A percentile compares a stretch with the other conserved stretches of the same genome.
These are phyloP conservation scores for Metopolophium dirhodum DNA, from an alignment of 1,140 invertebrate species.

Conservation along the genomic window DNA sequence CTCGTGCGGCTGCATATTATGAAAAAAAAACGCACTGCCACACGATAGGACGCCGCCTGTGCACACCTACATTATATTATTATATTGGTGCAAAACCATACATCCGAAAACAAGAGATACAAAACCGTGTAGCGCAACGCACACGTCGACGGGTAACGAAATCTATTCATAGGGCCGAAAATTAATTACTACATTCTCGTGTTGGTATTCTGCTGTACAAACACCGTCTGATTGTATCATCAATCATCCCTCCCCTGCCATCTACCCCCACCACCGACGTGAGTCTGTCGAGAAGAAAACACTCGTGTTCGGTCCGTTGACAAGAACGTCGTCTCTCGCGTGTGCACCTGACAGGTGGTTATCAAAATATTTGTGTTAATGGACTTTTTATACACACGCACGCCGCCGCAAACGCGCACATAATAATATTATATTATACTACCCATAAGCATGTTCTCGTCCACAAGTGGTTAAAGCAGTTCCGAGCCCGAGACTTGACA, in stretches of 20 bases:
- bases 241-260: constrained; percentile 31
- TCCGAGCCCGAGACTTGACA: background rate
- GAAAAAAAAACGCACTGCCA: background rate
- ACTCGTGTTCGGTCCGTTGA: constrained; percentile 23
- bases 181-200: constrained; percentile 56
- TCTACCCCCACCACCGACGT: background rate
- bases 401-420: background rate
- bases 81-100: constrained; percentile 1
- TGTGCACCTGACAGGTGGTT: constrained; percentile 57
- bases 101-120: constrained; percentile 22
- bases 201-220: constrained; percentile 36
- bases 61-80: background rate
- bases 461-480: constrained; percentile 13
- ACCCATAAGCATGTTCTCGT: background rate
- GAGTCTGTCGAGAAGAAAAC: constrained; percentile 41
- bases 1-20: background rate
- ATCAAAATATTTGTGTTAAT: constrained; percentile 56
- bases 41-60: background rate
- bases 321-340: constrained; percentile 31
- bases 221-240: constrained; percentile 49
- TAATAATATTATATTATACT: background rate
- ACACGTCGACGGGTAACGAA: background rate
- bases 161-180: constrained; percentile 50
- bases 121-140: background rate
- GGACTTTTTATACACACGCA: constrained; percentile 34